These are phyloP conservation scores for Hofmannophila pseudospretella DNA, from an alignment of 2,888 invertebrate genomes.

Conservation along the genomic window DNA sequence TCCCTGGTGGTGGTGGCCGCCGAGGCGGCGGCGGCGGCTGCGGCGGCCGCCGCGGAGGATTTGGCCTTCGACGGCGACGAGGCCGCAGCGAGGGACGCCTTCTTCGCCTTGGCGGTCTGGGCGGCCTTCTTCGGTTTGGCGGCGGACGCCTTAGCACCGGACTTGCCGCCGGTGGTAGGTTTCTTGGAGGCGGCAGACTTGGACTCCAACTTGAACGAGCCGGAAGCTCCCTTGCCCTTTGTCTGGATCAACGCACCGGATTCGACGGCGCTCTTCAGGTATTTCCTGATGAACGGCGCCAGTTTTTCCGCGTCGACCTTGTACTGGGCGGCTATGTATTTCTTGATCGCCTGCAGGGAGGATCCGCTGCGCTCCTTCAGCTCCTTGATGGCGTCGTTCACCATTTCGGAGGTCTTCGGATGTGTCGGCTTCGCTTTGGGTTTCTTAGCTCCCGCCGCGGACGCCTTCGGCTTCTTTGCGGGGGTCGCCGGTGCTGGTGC, in stretches of 20 bases:
- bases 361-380: slow-evolving; percentile 79
- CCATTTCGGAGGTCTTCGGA: slow-evolving; percentile 63
- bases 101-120: slow-evolving; percentile 21
- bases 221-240: slow-evolving; percentile 75
- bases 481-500: slow-evolving; percentile 20
- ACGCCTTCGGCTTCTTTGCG: slow-evolving; percentile 18
- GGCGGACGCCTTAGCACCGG: slow-evolving; percentile 28
- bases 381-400: slow-evolving; percentile 71
- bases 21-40: slow-evolving; percentile 16
- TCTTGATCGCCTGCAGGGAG: slow-evolving; percentile 78
- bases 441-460: slow-evolving; percentile 19
- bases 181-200: slow-evolving; percentile 24
- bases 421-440: slow-evolving; percentile 45
- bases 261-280: slow-evolving; percentile 71
- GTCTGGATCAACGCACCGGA: slow-evolving; percentile 72
- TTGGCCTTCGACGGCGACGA: slow-evolving; percentile 18
- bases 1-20: slow-evolving; percentile 20
- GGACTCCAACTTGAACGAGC: slow-evolving; percentile 56
- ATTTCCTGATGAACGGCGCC: slow-evolving; percentile 78
- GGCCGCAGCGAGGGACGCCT: slow-evolving; percentile 21
- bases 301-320: slow-evolving; percentile 78
- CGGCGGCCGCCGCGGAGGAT: slow-evolving; percentile 14
- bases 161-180: slow-evolving; percentile 14
- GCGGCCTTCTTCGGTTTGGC: slow-evolving; percentile 23
- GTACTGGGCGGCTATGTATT: slow-evolving; percentile 79